Percentiles rank a stretch among this genome's conserved stretches.
Conservation (phyloP, 2,797 vertebrate genomes). For the Pristis pectinata region DNA sequence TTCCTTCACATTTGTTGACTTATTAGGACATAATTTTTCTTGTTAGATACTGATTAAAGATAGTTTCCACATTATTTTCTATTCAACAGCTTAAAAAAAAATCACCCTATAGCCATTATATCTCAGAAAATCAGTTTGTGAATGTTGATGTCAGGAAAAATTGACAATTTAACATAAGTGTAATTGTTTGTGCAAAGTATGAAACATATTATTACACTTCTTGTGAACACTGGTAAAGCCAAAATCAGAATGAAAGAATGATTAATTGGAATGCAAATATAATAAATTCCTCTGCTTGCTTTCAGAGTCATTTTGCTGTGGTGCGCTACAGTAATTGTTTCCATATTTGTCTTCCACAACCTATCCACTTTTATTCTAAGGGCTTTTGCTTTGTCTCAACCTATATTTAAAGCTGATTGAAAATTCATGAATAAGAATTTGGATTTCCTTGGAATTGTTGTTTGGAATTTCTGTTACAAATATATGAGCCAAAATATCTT, state of each 20-base stretch:
- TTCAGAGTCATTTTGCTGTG: neutral
- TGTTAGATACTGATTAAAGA: neutral
- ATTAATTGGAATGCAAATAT: neutral
- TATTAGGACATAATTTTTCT: neutral
- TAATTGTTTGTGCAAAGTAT: neutral
- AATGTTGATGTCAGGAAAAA: neutral
- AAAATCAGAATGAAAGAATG: neutral
- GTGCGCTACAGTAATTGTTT: slow-evolving; percentile 1
- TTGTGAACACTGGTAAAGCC: neutral
- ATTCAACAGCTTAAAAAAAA: neutral
- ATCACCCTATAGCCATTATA: neutral
- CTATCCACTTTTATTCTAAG: neutral
- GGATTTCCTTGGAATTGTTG: neutral
- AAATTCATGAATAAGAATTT: neutral
- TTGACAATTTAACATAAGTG: neutral
- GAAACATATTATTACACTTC: neutral
- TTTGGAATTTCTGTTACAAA: neutral
- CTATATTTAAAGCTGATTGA: neutral
- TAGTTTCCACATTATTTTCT: neutral
- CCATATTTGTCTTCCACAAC: neutral
- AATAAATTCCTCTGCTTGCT: neutral
- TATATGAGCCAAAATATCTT: neutral
- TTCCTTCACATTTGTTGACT: neutral
- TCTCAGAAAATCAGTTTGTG: neutral
- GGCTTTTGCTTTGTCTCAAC: neutral